phyloP scores from a whole-genome alignment of 1,140 invertebrate species.

The Drosophila repleta region DNA sequence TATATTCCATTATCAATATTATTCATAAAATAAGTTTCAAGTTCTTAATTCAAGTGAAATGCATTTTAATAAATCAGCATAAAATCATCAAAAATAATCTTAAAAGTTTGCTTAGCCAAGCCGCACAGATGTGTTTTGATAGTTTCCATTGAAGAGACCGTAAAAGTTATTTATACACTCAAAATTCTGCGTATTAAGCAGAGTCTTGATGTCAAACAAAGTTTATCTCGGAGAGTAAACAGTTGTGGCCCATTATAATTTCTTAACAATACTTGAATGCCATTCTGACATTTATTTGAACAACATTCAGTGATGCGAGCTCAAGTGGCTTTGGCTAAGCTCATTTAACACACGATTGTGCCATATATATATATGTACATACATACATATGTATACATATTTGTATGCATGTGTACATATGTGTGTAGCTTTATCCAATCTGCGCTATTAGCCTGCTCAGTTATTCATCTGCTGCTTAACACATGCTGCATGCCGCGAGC shows the following conservation, averaged over 20 bases:
- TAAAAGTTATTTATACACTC: no score
- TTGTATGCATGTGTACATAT: no score
- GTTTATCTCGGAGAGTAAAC: background rate
- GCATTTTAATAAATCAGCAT: no score
- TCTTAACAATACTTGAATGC: background rate
- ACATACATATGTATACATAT: background rate
- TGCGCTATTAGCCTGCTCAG: constrained; percentile 43
- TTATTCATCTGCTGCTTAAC: constrained; percentile 48
- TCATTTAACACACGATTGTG: constrained; percentile 19
- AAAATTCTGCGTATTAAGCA: no score
- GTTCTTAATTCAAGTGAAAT: no score
- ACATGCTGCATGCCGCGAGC: constrained; percentile 23
- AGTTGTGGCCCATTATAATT: background rate
- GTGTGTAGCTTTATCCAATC: constrained; percentile 38
- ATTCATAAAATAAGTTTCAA: no score
- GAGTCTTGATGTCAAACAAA: background rate
- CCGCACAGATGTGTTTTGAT: no score
- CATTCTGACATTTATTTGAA: background rate
- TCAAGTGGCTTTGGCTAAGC: constrained; percentile 24
- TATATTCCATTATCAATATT: no score
- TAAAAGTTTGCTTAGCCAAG: no score
- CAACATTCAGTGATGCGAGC: constrained; percentile 5
- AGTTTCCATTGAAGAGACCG: no score
- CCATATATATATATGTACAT: constrained; percentile 1
- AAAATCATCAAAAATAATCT: no score